phyloP scores from a whole-genome alignment of 2,113 vertebrate species.

The Prochilodus magdalenae region DNA sequence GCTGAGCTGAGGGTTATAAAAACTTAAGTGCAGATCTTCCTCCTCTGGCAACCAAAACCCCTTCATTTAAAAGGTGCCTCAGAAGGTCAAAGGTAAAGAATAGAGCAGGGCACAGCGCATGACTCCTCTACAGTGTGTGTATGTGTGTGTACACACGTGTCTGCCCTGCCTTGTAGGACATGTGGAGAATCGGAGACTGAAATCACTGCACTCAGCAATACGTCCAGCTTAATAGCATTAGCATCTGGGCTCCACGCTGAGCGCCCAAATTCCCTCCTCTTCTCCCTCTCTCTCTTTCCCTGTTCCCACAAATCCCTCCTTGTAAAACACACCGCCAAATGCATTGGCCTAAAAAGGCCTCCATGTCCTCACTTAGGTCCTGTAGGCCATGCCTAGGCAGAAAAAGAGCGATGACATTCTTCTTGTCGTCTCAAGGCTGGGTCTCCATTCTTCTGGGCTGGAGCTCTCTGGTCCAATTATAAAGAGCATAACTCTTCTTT shows the following conservation, averaged over 20 bases:
- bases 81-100: conserved; percentile 21
- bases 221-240: conserved; percentile 63
- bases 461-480: too few species aligned
- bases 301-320: conserved; percentile 31
- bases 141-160: background rate
- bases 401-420: too few species aligned
- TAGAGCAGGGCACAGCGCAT: conserved; percentile 1
- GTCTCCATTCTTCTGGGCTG: too few species aligned
- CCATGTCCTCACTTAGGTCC: conserved; percentile 15
- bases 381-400: background rate
- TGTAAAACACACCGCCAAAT: conserved; percentile 46
- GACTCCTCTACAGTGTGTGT: conserved; percentile 19
- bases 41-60: conserved; percentile 17
- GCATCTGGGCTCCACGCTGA: conserved; percentile 58
- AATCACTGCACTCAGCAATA: conserved; percentile 66
- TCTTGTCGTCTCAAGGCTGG: too few species aligned
- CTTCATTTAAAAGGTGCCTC: conserved; percentile 21
- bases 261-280: conserved; percentile 42
- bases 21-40: conserved; percentile 20
- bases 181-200: conserved; percentile 55
- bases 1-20: conserved; percentile 18
- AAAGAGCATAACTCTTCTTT: too few species aligned
- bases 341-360: background rate
- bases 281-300: conserved; percentile 9
- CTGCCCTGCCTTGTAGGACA: conserved; percentile 50